phyloP scores from a whole-genome alignment of 2,113 vertebrate genomes.

The Atlantisia rogersi region DNA sequence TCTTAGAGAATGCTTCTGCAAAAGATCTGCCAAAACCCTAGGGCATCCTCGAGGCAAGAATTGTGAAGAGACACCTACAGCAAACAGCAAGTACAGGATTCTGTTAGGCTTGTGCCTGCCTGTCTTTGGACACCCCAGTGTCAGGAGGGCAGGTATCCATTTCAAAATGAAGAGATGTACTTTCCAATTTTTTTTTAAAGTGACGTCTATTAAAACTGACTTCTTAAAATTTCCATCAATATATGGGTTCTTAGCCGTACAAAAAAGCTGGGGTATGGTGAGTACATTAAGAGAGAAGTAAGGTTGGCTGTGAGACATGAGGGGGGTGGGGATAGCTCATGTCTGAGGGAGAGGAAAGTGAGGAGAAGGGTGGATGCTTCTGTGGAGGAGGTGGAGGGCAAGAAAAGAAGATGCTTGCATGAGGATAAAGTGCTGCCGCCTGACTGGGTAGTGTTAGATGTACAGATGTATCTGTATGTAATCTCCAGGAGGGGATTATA shows the following conservation, averaged over 20 bases:
- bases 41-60: background rate
- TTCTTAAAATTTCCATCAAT: background rate
- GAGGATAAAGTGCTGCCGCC: background rate
- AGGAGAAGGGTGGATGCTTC: background rate
- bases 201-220: rapidly evolving
- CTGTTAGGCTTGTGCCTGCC: background rate
- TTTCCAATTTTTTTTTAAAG: background rate
- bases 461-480: background rate
- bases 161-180: background rate
- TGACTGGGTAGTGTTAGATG: background rate
- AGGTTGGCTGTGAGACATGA: background rate
- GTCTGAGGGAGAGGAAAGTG: background rate
- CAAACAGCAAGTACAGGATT: background rate
- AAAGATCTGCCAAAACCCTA: background rate
- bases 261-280: background rate
- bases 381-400: background rate
- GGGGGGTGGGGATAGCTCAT: background rate
- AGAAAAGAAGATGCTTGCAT: background rate
- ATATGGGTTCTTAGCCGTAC: background rate
- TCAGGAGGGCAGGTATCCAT: background rate
- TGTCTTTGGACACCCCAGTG: background rate
- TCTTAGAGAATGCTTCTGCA: background rate
- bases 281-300: background rate
- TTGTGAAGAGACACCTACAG: background rate
- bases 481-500: background rate